Percentiles rank a stretch among this genome's conserved stretches.
Conservation (phyloP, 1,140 invertebrate species). For the Anastrepha obliqua region DNA sequence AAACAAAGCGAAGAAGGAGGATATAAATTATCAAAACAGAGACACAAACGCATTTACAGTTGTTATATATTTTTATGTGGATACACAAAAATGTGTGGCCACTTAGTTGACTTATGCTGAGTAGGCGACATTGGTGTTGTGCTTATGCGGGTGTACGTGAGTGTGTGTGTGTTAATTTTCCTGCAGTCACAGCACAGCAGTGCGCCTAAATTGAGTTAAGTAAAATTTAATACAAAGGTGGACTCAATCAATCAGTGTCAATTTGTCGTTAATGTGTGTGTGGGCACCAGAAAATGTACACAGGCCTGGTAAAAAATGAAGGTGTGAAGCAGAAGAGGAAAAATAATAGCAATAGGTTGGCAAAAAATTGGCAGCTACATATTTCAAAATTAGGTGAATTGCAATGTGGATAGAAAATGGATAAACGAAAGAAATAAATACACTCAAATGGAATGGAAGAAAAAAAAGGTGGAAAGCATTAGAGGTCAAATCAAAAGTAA, state of each 20-base stretch:
- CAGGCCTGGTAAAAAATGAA: background rate
- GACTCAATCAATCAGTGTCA: slow-evolving; percentile 32
- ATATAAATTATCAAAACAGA: slow-evolving; percentile 13
- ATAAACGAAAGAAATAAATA: background rate
- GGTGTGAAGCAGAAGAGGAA: background rate
- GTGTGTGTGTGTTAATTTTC: background rate
- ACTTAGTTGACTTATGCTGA: slow-evolving; percentile 8
- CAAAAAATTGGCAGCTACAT: slow-evolving; percentile 10
- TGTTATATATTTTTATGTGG: background rate
- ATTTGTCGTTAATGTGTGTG: background rate
- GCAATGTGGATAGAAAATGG: background rate
- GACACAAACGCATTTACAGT: background rate
- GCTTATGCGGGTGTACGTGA: too few species aligned
- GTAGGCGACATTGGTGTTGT: background rate
- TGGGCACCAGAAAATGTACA: background rate
- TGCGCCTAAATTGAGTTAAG: background rate
- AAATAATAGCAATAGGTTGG: background rate
- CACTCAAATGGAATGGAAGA: background rate
- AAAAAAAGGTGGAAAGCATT: background rate
- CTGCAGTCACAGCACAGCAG: background rate
- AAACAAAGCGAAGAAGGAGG: background rate
- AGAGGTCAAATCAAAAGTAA: too few species aligned
- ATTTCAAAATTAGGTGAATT: slow-evolving; percentile 8
- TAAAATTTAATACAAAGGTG: slow-evolving; percentile 16
- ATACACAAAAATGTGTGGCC: background rate